phyloP scores from a whole-genome alignment of 2,888 invertebrate species.

The Bruchidius siliquastri region DNA sequence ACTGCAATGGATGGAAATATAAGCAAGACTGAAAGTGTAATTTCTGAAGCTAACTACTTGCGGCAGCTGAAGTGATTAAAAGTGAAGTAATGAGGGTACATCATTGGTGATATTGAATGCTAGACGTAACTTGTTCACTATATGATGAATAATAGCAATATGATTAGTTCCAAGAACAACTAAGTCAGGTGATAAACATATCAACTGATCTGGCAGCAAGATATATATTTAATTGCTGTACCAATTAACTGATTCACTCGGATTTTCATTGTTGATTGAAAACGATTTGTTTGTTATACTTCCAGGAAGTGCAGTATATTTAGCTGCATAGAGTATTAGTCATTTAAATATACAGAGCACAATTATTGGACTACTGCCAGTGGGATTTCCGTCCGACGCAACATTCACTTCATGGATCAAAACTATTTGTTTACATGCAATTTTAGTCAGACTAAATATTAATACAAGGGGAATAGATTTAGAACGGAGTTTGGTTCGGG shows the following conservation, averaged over 20 bases:
- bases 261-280: not conserved
- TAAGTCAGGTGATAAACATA: not conserved
- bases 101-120: no score
- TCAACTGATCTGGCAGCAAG: not conserved
- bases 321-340: not conserved
- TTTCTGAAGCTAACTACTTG: not conserved
- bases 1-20: not conserved
- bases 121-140: no score
- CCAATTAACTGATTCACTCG: not conserved
- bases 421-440: no score
- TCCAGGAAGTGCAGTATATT: not conserved
- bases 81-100: no score
- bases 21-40: not conserved
- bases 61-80: no score
- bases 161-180: not conserved
- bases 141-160: no score
- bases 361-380: not conserved
- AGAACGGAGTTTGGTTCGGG: no score
- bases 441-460: no score
- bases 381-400: not conserved
- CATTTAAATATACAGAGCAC: not conserved
- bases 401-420: no score
- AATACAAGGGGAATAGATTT: no score
- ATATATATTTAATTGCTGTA: not conserved
- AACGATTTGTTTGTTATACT: not conserved